A percentile compares a stretch with the other conserved stretches of the same genome.
phyloP scores from a whole-genome alignment of 2,888 invertebrate genomes.

The Dendrolimus pini region DNA sequence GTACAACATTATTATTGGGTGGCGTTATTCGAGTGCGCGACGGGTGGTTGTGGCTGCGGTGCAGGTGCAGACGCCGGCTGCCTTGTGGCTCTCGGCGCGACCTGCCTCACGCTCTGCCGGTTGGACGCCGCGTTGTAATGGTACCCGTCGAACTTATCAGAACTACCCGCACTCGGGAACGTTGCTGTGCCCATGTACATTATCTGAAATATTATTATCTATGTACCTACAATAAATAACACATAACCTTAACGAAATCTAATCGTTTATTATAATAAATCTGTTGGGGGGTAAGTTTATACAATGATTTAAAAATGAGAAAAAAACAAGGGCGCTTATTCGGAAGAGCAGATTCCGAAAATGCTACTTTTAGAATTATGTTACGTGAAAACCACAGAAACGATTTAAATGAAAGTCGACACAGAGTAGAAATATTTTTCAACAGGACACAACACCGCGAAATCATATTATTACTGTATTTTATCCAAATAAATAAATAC shows the following conservation, averaged over 20 bases:
- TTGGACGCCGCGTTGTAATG: constrained; percentile 70
- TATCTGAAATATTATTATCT: constrained; percentile 29
- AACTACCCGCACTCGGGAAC: constrained; percentile 38
- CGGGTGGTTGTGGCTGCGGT: constrained; percentile 34
- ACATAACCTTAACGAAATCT: background rate
- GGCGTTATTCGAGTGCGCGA: constrained; percentile 32
- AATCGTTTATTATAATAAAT: background rate
- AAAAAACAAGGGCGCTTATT: too few relatives aligned
- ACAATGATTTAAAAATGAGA: too few relatives aligned
- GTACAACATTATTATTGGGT: constrained; percentile 28
- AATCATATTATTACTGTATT: too few relatives aligned
- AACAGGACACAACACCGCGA: too few relatives aligned
- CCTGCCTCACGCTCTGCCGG: constrained; percentile 53
- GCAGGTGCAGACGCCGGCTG: constrained; percentile 26
- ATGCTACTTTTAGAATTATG: background rate
- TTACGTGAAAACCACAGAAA: too few relatives aligned
- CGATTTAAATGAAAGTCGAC: too few relatives aligned
- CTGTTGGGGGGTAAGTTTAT: background rate
- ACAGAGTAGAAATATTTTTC: too few relatives aligned
- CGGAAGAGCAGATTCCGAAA: background rate
- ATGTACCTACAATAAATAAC: background rate
- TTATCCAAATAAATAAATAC: too few relatives aligned
- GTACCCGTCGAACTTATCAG: constrained; percentile 65
- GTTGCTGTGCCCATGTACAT: constrained; percentile 71
- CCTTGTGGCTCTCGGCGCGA: constrained; percentile 38